Evolutionary conservation across 2,888 invertebrate species (phyloP).

Genomic region (Acrobasis suavella): DNA sequence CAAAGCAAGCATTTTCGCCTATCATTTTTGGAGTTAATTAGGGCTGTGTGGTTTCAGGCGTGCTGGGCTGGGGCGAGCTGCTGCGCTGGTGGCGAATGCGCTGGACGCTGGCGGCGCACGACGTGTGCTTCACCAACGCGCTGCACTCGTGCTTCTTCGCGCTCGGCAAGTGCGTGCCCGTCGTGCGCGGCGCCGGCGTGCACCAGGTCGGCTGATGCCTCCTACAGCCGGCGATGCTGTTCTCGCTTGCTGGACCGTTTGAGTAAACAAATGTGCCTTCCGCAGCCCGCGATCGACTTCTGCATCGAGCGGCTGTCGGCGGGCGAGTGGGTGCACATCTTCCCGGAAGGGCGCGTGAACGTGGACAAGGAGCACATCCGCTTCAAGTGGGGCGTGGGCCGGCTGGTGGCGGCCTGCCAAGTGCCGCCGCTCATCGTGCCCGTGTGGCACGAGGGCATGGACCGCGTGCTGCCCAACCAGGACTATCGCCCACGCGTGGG

Average conservation of each 20-base stretch:
- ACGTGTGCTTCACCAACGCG: slow-evolving; percentile 96
- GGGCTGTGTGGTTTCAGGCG: slow-evolving; percentile 70
- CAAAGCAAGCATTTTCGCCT: no score
- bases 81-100: slow-evolving; percentile 87
- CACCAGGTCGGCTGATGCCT: slow-evolving; percentile 84
- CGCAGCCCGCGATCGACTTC: slow-evolving; percentile 92
- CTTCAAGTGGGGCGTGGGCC: slow-evolving; percentile 97
- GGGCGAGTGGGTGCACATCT: slow-evolving; percentile 97
- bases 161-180: slow-evolving; percentile 96
- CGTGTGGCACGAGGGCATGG: slow-evolving; percentile 97
- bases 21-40: no score
- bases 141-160: slow-evolving; percentile 95
- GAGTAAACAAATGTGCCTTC: neutral
- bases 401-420: slow-evolving; percentile 90
- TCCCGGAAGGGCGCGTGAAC: slow-evolving; percentile 98
- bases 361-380: slow-evolving; percentile 82
- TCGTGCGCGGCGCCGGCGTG: slow-evolving; percentile 95
- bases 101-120: slow-evolving; percentile 97
- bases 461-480: slow-evolving; percentile 92
- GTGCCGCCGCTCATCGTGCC: slow-evolving; percentile 91
- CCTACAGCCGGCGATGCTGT: no score
- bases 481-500: slow-evolving; percentile 90
- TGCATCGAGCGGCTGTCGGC: slow-evolving; percentile 91
- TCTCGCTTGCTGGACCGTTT: no score
- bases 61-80: slow-evolving; percentile 85